A percentile compares a stretch with the other conserved stretches of the same genome.
Conservation (phyloP, 1,140 invertebrate species). For the Teleogryllus occipitalis region DNA sequence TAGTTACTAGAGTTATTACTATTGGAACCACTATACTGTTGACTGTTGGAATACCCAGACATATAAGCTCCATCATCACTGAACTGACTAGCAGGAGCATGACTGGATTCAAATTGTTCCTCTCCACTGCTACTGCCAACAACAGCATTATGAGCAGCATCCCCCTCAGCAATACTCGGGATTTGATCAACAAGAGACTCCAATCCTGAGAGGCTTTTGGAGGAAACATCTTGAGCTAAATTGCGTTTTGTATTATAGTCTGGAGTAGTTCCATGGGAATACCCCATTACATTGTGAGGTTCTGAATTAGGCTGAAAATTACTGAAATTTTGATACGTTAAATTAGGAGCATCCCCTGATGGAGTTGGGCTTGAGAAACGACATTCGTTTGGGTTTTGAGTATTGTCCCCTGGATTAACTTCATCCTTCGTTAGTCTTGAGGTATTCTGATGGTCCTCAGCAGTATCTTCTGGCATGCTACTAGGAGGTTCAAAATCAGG, state of each 20-base stretch:
- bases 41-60: constrained; percentile 28
- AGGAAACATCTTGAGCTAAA: constrained; percentile 60
- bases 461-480: constrained; percentile 45
- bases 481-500: constrained; percentile 69
- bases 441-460: constrained; percentile 27
- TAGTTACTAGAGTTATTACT: constrained; percentile 19
- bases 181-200: constrained; percentile 87
- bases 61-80: constrained; percentile 31
- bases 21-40: constrained; percentile 23
- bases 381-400: constrained; percentile 34
- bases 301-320: constrained; percentile 31
- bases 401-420: background rate
- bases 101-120: constrained; percentile 19
- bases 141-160: constrained; percentile 28
- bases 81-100: constrained; percentile 20
- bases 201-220: constrained; percentile 78
- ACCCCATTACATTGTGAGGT: constrained; percentile 26
- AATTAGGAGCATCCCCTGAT: constrained; percentile 22
- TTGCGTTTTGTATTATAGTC: constrained; percentile 26
- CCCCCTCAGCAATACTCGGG: constrained; percentile 70
- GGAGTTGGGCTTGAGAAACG: constrained; percentile 44
- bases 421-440: constrained; percentile 17
- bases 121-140: constrained; percentile 28
- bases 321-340: constrained; percentile 32
- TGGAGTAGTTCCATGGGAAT: constrained; percentile 27